Percentiles rank a stretch among this genome's conserved stretches.
Evolutionary conservation across 2,797 vertebrate genomes (phyloP).

Genomic region (Syncerus caffer): DNA sequence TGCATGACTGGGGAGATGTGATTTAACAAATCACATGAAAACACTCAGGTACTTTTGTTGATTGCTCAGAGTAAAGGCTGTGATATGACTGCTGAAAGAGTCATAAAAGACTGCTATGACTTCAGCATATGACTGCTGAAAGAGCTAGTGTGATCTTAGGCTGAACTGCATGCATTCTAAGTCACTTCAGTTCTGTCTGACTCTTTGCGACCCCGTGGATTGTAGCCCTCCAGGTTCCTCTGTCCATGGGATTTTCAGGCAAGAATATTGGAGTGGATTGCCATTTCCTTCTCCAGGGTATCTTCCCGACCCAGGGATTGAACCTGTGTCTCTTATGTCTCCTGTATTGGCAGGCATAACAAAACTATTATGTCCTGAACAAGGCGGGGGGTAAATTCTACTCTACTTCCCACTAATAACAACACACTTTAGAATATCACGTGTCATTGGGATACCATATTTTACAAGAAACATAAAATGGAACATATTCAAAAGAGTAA

Average conservation of each 20-base stretch:
- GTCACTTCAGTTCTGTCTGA: background rate
- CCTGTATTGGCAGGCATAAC: background rate
- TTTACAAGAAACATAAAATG: conserved; percentile 34
- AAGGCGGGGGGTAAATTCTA: background rate
- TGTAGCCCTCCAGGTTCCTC: background rate
- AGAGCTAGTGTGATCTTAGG: background rate
- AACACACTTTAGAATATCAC: background rate
- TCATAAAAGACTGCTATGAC: background rate
- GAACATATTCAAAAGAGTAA: conserved; percentile 22
- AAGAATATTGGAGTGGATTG: background rate
- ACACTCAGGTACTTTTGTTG: conserved; percentile 18
- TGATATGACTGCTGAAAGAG: background rate
- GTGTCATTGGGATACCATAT: background rate
- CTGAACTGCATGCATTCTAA: background rate
- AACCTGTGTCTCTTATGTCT: background rate
- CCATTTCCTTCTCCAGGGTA: background rate
- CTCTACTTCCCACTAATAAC: background rate
- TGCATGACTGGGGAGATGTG: background rate
- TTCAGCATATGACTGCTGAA: background rate
- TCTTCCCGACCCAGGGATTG: background rate
- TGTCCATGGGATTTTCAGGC: background rate
- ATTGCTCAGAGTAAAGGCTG: background rate
- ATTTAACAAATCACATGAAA: conserved; percentile 26
- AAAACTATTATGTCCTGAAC: background rate
- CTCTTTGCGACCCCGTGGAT: background rate